Evolutionary conservation across 2,797 vertebrate species (phyloP).

Genomic region (Scomberomorus guttatus): DNA sequence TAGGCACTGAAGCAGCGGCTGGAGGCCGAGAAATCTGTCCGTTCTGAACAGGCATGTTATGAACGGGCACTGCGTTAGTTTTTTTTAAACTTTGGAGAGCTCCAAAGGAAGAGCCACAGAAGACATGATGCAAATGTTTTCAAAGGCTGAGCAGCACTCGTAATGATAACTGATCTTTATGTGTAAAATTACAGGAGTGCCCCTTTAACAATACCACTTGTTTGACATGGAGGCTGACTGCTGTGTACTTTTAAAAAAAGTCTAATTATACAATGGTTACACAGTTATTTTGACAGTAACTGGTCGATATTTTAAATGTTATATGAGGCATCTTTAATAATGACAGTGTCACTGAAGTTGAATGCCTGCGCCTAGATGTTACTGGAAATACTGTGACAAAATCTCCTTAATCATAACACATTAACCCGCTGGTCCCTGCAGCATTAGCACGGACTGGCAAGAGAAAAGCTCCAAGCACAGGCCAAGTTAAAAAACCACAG

Average conservation of each 20-base stretch:
- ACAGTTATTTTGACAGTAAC: neutral
- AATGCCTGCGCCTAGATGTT: neutral
- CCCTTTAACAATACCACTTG: neutral
- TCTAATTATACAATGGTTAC: neutral
- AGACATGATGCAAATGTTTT: no score
- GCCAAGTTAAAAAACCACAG: constrained; percentile 11
- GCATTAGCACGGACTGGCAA: neutral
- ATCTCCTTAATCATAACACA: neutral
- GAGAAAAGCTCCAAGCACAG: constrained; percentile 3
- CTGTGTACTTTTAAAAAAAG: neutral
- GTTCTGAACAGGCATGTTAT: no score
- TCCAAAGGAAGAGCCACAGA: no score
- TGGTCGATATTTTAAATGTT: neutral
- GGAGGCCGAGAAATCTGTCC: no score
- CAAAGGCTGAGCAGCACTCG: no score
- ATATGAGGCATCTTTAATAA: neutral
- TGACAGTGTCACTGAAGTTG: neutral
- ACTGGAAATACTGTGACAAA: constrained; percentile 4
- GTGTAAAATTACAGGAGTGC: no score
- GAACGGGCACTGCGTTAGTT: no score
- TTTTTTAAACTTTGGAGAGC: no score
- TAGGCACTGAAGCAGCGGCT: no score
- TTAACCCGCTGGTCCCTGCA: constrained; percentile 1
- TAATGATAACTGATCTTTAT: no score
- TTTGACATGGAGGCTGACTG: neutral